Base-by-base conservation (phyloP, 2,113 vertebrate species). In the Rhagologus leucostigma region DNA sequence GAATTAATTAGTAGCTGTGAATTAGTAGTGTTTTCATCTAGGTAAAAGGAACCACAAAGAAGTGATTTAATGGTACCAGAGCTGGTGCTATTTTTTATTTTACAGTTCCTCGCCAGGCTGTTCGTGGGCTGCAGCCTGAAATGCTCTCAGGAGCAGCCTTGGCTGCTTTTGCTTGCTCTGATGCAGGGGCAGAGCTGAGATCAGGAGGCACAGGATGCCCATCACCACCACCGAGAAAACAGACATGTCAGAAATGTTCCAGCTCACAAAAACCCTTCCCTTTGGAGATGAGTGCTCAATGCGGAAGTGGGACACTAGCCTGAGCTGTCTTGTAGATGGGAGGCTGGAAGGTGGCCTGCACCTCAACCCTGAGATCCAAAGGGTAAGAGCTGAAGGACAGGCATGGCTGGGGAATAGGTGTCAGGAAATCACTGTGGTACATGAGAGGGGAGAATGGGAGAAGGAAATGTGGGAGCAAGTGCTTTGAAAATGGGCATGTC, bases 41-140 rank as follows among this genome's bases (percentile, higher is more conserved):
- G 8, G 13, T 62, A 33, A 52, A 87, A 80, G 62, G 42, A 74
- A 8, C 12, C 27, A 27, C 30, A 53, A 46, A 47, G 6, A 67
- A 59, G 17, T 7, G 11, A 39, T 46, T 50, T 44, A 56, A 47
- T 15, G 52, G 24, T 32, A 35, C 26, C 56, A 35, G 14, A 6
- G 7, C 35, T 64, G 10, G 11, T 29, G 42, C 4, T 55, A 0
- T 35, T 53, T 52, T 33, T 16, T 37, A 32, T 21, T 44, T 22
- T 35, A 29, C 5, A 20, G 9, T 6, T 32, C 24, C 52, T 47
- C 0, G 0, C 17, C 0, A 2, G 11, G 50, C 6, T 46, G 20
- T 24, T 57, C 1, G 0, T n/a, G 57, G 42, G 39, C 52, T 82
- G 47, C 50, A 15, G 24, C 57, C n/a, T 62, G 52, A 47, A 63